phyloP scores from a whole-genome alignment of 2,113 vertebrate genomes.

The Mystacornis crossleyi region DNA sequence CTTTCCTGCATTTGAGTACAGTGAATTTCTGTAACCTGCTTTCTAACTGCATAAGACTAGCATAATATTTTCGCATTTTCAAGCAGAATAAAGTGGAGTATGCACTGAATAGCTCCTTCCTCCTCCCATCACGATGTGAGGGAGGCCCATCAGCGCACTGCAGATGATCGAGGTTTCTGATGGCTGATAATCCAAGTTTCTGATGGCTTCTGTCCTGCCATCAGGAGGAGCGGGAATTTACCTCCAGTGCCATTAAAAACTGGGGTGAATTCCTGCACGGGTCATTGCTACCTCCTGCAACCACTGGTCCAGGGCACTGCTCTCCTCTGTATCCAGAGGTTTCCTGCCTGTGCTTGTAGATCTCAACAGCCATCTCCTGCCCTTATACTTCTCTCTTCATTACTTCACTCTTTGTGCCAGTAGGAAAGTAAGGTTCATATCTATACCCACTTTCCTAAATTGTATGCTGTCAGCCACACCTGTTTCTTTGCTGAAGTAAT shows the following conservation, averaged over 20 bases:
- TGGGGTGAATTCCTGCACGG: not conserved
- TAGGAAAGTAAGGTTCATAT: not conserved
- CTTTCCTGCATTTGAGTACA: not conserved
- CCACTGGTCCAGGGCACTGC: rapidly evolving
- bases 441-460: not conserved
- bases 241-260: not conserved
- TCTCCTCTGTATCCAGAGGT: not conserved
- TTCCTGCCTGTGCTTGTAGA: not conserved
- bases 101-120: not conserved
- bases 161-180: not conserved
- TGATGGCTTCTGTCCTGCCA: not conserved
- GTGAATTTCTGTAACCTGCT: not conserved
- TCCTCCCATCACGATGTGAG: rapidly evolving
- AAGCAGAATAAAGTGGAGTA: not conserved
- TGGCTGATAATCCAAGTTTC: not conserved
- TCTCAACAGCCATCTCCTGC: not conserved
- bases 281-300: not conserved
- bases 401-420: not conserved
- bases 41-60: not conserved
- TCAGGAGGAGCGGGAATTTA: not conserved
- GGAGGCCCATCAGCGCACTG: not conserved
- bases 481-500: not conserved
- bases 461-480: not conserved
- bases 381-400: not conserved
- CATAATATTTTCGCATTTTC: not conserved